Percentiles rank a stretch among this genome's conserved stretches.
Conservation (phyloP, 2,888 invertebrate genomes). For the Tipula confusa region DNA sequence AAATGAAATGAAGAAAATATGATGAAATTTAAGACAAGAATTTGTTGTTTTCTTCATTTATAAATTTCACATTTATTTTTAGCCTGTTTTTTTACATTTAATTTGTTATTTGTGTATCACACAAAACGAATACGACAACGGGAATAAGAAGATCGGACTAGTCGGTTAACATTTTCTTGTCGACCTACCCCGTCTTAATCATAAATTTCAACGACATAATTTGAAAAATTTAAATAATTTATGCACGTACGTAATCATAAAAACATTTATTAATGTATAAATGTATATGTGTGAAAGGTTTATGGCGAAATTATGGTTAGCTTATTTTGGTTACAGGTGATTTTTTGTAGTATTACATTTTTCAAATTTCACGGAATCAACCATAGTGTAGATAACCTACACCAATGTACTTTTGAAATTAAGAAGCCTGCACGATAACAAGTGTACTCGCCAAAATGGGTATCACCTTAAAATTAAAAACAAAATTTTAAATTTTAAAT, state of each 20-base stretch:
- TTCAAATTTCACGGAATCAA: neutral
- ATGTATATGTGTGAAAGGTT: neutral
- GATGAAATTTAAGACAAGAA: conserved; percentile 25
- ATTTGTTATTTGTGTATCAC: neutral
- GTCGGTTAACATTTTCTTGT: neutral
- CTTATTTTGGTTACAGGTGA: neutral
- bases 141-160: neutral
- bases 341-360: neutral
- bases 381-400: neutral
- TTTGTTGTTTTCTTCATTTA: neutral
- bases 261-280: too few species aligned
- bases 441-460: neutral
- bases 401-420: neutral
- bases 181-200: neutral
- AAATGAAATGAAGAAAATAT: conserved; percentile 20
- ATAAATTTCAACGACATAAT: neutral
- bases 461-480: neutral
- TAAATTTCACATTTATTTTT: neutral
- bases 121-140: neutral
- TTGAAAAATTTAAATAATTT: neutral
- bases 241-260: neutral
- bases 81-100: neutral
- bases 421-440: neutral
- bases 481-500: too few species aligned
- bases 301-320: neutral